Evolutionary conservation across 2,888 invertebrate species (phyloP), one percentile per base, ranked within the genome.

Genomic region (Leucozona laternaria): DNA sequence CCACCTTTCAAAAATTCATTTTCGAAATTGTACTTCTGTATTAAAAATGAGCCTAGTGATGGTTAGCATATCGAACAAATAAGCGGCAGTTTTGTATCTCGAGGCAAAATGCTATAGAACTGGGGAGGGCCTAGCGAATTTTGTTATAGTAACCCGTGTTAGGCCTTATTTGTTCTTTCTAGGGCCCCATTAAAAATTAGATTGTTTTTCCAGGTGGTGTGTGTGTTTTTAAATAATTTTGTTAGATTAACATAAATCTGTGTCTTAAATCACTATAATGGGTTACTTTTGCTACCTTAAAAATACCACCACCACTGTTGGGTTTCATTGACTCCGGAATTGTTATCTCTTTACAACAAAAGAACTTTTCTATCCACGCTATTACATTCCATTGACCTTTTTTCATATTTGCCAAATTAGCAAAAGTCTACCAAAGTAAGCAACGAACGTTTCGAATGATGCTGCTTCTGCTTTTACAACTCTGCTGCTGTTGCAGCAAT

Each of bases 401-500:
- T 77, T 77, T 71, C 45, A 77, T 81, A 81, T 78, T 78, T 77
- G 73, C 81, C 78, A 70, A 81, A 77, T 78, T 86, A 85, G 80
- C 85, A 80, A 77, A 73, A 73, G 58, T 66, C 72, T 45, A 45
- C 50, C 37, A 40, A 40, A 22, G 40, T 22, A 37, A 60, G 62
- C 50, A 22, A 57, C 43, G 40, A 22, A 57, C 43, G 40, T 84
- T 66, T 58, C 31, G 45, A 60, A 75, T 75, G 31, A 22, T 55
- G 60, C 62, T 57, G 8, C 57, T 58, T 40, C 53, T 78, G 20
- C 71, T 76, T 45, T 13, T 62, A 22, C 64, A 43, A 60, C 6
- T n/a, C 57, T 72, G 31, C 71, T 76, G 43, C 71, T 70, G 45
- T 72, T 66, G 55, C 55, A 80, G 68, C 45, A 73, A 55, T 86